phyloP scores from a whole-genome alignment of 2,888 invertebrate genomes.

The Ceratothoa steindachneri region DNA sequence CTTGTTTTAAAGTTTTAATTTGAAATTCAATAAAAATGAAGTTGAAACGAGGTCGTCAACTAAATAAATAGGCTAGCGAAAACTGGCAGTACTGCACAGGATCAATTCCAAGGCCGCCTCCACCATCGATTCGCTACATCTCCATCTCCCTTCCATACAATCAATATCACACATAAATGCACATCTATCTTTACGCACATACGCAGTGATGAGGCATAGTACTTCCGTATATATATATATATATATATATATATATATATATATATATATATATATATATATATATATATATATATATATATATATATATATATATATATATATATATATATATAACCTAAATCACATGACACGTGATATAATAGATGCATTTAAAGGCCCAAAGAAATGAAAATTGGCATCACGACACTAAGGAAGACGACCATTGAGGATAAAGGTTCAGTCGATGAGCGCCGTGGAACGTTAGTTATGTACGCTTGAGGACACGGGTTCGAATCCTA shows the following conservation, averaged over 20 bases:
- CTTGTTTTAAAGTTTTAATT: no score
- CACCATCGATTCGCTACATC: constrained; percentile 16
- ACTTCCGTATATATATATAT: not conserved
- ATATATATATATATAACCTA: not conserved
- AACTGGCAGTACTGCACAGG: not conserved
- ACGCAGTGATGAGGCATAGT: not conserved
- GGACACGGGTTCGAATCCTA: no score
- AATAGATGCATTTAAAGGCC: no score
- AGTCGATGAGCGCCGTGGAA: no score
- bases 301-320: not conserved
- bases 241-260: not conserved
- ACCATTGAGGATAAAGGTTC: no score
- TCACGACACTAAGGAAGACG: no score
- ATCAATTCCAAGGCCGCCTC: constrained; percentile 12
- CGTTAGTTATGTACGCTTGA: no score
- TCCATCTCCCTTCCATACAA: constrained; percentile 11
- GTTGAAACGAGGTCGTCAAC: no score
- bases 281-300: not conserved
- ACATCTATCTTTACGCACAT: not conserved
- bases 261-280: not conserved
- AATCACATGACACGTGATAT: no score
- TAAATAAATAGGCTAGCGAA: not conserved
- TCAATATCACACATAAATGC: constrained; percentile 5
- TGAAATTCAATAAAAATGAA: no score
- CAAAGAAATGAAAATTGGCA: no score